Evolutionary conservation across 2,888 invertebrate species (phyloP).

Genomic region (Stegana nigrithorax): DNA sequence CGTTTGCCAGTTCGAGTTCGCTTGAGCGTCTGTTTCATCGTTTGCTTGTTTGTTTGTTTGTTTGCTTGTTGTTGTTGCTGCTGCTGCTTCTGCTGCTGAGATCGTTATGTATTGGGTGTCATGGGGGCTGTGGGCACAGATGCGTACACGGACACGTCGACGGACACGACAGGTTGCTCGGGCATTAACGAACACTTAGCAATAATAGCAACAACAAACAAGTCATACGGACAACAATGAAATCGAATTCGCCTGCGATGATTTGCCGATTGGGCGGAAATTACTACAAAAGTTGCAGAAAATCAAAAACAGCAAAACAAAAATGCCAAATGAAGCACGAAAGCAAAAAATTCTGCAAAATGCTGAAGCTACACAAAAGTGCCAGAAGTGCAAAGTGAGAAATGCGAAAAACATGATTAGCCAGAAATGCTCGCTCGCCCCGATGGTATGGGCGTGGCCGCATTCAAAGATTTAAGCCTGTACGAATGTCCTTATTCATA

Average conservation of each 20-base stretch:
- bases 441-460: no score
- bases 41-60: not conserved
- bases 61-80: not conserved
- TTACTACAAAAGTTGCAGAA: slow-evolving; percentile 5
- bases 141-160: no score
- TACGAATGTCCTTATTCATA: no score
- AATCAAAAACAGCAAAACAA: not conserved
- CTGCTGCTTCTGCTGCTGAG: no score
- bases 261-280: slow-evolving; percentile 12
- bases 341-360: no score
- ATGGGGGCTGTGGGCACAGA: not conserved
- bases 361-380: no score
- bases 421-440: not conserved
- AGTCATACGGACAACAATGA: slow-evolving; percentile 2
- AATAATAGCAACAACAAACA: not conserved
- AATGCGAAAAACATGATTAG: not conserved
- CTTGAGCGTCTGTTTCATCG: no score
- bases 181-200: not conserved
- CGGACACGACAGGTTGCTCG: no score
- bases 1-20: no score
- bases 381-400: not conserved
- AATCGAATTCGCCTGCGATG: not conserved
- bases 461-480: no score
- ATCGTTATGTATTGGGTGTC: no score
- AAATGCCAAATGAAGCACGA: slow-evolving; percentile 5